Evolutionary conservation across 2,888 invertebrate genomes (phyloP).

Genomic region (Archaeoteleia sp.): DNA sequence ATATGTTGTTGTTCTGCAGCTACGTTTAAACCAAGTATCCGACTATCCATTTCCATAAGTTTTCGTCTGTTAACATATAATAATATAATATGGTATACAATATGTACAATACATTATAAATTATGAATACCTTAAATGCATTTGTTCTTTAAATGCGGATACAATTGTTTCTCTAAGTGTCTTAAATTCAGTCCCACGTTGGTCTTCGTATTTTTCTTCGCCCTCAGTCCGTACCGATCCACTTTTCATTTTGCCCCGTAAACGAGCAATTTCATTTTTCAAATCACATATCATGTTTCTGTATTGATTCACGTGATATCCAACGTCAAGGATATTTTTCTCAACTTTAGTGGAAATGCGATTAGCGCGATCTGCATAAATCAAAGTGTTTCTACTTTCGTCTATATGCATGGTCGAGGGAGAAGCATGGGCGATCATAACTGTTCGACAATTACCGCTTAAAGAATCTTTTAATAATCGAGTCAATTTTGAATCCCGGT

Average conservation of each 20-base stretch:
- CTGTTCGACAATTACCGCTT: constrained; percentile 94
- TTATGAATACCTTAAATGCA: constrained; percentile 82
- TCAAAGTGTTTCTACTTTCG: constrained; percentile 94
- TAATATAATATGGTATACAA: not conserved
- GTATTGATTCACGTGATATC: constrained; percentile 89
- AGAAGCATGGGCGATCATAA: constrained; percentile 97
- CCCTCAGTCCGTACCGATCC: constrained; percentile 76
- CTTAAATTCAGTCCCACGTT: constrained; percentile 76
- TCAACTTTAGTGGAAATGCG: constrained; percentile 92
- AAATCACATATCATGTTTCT: constrained; percentile 88
- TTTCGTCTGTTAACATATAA: constrained; percentile 77
- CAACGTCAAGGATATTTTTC: constrained; percentile 76
- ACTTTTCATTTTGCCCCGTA: constrained; percentile 88
- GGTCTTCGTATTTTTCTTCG: constrained; percentile 55
- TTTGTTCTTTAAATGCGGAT: constrained; percentile 92
- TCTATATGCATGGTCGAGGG: constrained; percentile 89
- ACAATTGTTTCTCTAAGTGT: constrained; percentile 90
- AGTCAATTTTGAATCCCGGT: constrained; percentile 95
- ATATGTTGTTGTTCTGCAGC: constrained; percentile 93
- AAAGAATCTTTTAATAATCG: constrained; percentile 90
- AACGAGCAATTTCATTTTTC: constrained; percentile 87
- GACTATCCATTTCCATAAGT: constrained; percentile 93
- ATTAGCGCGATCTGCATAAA: constrained; percentile 95
- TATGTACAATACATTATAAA: not conserved
- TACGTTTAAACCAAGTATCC: constrained; percentile 88